These are phyloP conservation scores for Proctacanthus coquilletti DNA, from an alignment of 1,140 invertebrate species.

Conservation along the genomic window DNA sequence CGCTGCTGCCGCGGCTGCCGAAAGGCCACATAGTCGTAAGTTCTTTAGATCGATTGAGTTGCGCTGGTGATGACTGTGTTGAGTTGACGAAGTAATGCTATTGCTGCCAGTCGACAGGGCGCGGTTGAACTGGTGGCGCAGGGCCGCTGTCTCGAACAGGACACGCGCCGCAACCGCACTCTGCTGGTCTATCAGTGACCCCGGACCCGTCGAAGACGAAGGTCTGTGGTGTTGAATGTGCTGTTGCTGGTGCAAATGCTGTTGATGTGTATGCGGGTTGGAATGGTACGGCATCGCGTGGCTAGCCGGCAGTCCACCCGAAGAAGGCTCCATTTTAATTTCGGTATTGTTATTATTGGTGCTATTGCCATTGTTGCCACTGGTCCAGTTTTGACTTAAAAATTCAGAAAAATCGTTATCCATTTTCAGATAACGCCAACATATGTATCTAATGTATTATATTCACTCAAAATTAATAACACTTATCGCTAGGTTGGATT, in stretches of 20 bases:
- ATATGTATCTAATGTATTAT: not conserved
- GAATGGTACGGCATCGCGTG: conserved; percentile 15
- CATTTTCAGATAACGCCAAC: conserved; percentile 1
- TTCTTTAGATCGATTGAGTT: not conserved
- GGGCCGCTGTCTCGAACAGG: conserved; percentile 1
- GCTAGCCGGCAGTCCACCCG: conserved; percentile 18
- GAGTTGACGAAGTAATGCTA: not conserved
- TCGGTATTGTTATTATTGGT: not conserved
- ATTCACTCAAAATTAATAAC: not conserved
- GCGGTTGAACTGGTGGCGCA: conserved; percentile 19
- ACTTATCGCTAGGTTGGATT: conserved; percentile 1
- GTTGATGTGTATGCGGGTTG: conserved; percentile 7
- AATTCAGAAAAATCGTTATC: conserved; percentile 7
- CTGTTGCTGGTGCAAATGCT: conserved; percentile 11
- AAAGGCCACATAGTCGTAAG: not conserved
- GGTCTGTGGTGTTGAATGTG: conserved; percentile 30
- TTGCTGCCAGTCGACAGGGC: conserved; percentile 23
- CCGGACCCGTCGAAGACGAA: not conserved
- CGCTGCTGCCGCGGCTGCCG: conserved; percentile 1
- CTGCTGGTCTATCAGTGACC: not conserved
- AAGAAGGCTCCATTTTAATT: conserved; percentile 2
- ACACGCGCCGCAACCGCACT: conserved; percentile 1
- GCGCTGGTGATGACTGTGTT: not conserved
- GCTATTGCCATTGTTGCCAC: not conserved
- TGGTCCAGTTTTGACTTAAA: conserved; percentile 7